Evolutionary conservation across 2,888 invertebrate genomes (phyloP).

Genomic region (Ophioninae sp.): DNA sequence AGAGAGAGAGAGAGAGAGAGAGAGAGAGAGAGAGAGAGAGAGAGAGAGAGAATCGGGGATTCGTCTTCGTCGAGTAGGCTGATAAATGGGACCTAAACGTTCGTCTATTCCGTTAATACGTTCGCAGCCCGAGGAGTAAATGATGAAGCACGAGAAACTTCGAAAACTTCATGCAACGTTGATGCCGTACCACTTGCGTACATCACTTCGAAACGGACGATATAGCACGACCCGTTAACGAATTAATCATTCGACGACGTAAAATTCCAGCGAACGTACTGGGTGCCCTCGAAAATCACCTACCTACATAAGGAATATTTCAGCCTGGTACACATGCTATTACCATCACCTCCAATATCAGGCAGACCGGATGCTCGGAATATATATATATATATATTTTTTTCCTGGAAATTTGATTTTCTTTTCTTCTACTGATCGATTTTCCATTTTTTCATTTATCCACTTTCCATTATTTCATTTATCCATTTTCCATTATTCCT

Average conservation of each 20-base stretch:
- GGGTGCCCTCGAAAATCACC: background rate
- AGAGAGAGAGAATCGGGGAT: background rate
- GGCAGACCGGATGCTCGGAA: no score
- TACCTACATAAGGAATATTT: no score
- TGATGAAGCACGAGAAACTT: slow-evolving; percentile 23
- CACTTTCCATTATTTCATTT: no score
- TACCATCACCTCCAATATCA: no score
- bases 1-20: background rate
- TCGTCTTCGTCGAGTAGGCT: slow-evolving; percentile 37
- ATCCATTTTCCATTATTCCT: no score
- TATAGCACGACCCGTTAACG: background rate
- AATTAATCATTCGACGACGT: background rate
- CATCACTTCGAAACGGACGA: background rate
- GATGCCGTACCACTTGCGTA: slow-evolving; percentile 2
- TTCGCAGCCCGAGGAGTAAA: slow-evolving; percentile 3
- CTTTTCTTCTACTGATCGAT: no score
- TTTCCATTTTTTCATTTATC: no score
- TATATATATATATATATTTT: no score
- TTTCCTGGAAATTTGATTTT: no score
- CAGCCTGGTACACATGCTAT: no score
- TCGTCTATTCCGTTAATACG: slow-evolving; percentile 20
- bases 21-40: background rate
- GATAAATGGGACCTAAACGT: slow-evolving; percentile 47
- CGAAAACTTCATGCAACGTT: slow-evolving; percentile 5
- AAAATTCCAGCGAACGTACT: background rate